These are phyloP conservation scores for Uromys caudimaculatus DNA, from an alignment of 2,797 vertebrate species.

Conservation along the genomic window DNA sequence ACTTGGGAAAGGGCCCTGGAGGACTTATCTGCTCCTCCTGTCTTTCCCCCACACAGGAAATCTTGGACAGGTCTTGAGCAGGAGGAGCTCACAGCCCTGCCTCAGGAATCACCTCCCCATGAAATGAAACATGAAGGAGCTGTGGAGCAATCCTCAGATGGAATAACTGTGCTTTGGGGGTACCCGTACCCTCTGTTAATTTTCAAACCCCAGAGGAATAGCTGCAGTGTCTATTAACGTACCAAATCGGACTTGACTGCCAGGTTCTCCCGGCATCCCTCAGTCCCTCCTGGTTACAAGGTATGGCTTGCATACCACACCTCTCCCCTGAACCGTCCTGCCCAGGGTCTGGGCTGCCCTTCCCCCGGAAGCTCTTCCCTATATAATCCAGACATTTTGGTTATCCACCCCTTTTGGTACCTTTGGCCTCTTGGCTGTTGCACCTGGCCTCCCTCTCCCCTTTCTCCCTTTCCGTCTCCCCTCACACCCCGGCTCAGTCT, in stretches of 20 bases:
- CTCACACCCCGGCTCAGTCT: not conserved
- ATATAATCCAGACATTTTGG: not conserved
- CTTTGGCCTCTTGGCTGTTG: not conserved
- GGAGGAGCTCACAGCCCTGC: not conserved
- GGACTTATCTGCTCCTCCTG: slow-evolving; percentile 70
- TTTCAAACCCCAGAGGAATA: not conserved
- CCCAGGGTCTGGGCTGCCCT: not conserved
- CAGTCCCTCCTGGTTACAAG: not conserved
- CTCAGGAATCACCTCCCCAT: slow-evolving; percentile 3
- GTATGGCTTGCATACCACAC: not conserved
- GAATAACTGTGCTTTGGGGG: not conserved
- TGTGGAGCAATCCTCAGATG: not conserved
- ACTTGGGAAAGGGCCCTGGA: not conserved
- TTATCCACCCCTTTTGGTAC: not conserved
- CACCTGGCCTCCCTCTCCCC: not conserved
- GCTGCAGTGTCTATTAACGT: not conserved
- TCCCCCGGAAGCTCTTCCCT: not conserved
- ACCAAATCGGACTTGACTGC: not conserved
- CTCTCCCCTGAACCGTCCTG: not conserved
- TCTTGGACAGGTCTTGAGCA: slow-evolving; percentile 65
- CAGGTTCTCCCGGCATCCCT: not conserved
- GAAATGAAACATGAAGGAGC: not conserved
- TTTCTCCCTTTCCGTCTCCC: not conserved
- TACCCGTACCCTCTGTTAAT: not conserved
- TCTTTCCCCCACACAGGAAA: slow-evolving; percentile 80